Evolutionary conservation across 2,797 vertebrate species (phyloP).

Genomic region (Sebastes hubbsi): DNA sequence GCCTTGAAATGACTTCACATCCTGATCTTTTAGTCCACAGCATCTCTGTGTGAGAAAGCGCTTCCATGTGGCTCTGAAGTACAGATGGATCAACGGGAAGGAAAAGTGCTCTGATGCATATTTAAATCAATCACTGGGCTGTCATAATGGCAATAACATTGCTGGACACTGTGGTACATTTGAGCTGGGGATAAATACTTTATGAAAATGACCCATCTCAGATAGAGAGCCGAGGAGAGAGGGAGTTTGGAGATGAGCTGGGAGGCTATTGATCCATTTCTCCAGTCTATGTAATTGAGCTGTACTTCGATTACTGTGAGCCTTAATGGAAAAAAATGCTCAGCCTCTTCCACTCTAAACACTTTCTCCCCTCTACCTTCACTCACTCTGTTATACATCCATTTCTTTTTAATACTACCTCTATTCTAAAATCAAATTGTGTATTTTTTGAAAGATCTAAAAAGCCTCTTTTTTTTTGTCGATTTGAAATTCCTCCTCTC

Average conservation of each 20-base stretch:
- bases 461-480: not conserved
- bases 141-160: conserved; percentile 68
- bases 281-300: conserved; percentile 74
- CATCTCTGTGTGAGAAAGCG: not conserved
- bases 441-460: not conserved
- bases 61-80: conserved; percentile 19
- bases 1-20: not conserved
- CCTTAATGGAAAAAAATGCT: conserved; percentile 59
- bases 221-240: conserved; percentile 46
- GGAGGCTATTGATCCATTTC: conserved; percentile 72
- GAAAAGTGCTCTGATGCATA: conserved; percentile 69
- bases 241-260: conserved; percentile 57
- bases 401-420: conserved; percentile 5
- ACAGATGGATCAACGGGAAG: conserved; percentile 26
- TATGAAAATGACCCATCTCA: conserved; percentile 80
- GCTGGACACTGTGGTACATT: conserved; percentile 61
- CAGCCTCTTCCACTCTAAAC: conserved; percentile 41
- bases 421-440: conserved; percentile 4
- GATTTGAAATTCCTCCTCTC: not conserved
- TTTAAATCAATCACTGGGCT: conserved; percentile 59
- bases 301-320: conserved; percentile 54
- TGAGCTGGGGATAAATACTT: conserved; percentile 80
- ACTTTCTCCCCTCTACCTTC: conserved; percentile 4
- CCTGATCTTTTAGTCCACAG: not conserved
- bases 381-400: not conserved